Evolutionary conservation across 2,888 invertebrate species (phyloP).

Genomic region (Orthosia gothica): DNA sequence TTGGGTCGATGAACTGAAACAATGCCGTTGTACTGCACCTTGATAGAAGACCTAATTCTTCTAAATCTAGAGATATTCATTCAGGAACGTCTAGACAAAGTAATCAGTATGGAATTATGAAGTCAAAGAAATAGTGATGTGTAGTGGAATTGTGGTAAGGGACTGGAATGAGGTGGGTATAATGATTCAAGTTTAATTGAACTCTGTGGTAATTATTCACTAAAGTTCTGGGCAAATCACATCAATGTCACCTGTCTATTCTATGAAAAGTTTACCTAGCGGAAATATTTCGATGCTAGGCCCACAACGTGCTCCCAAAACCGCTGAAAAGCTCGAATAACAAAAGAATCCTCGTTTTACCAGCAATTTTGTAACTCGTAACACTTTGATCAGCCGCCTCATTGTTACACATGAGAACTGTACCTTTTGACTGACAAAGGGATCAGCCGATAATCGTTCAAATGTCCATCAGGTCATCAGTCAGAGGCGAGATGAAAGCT

Average conservation of each 20-base stretch:
- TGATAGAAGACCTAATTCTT: constrained; percentile 68
- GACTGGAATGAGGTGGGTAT: neutral
- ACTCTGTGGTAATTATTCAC: neutral
- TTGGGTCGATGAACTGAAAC: constrained; percentile 75
- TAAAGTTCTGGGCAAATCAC: neutral
- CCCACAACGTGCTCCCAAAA: constrained; percentile 2
- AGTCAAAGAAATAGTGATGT: too few relatives aligned
- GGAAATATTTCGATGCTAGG: neutral
- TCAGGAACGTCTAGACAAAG: constrained; percentile 19
- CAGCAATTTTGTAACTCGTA: constrained; percentile 45
- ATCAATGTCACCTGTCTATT: neutral
- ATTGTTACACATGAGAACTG: constrained; percentile 80
- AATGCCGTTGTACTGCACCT: constrained; percentile 69
- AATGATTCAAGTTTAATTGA: neutral
- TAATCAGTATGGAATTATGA: neutral
- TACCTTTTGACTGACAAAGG: constrained; percentile 85
- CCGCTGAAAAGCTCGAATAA: constrained; percentile 5
- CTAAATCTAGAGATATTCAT: neutral
- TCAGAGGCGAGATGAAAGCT: constrained; percentile 85
- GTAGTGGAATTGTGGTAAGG: too few relatives aligned
- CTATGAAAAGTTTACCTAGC: neutral
- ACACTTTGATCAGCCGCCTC: constrained; percentile 83
- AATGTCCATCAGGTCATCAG: constrained; percentile 88
- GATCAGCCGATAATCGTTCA: constrained; percentile 85
- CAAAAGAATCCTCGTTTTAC: constrained; percentile 20